Conservation (phyloP, 2,797 vertebrate species). For the Brachyrhaphis roseni region DNA sequence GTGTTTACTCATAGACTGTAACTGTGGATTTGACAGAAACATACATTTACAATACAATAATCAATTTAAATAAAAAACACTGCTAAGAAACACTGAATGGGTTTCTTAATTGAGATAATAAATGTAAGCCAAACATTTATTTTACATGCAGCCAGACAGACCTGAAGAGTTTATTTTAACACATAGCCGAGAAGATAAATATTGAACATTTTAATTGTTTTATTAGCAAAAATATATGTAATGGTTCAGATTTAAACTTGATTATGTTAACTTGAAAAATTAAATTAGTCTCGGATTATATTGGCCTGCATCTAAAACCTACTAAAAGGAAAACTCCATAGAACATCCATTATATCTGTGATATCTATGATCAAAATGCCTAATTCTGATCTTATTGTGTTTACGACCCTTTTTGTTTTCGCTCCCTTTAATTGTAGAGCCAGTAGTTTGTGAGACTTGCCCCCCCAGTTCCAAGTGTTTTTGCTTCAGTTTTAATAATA, state of each 20-base stretch:
- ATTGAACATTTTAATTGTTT: background rate
- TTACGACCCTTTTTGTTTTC: background rate
- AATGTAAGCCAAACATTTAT: background rate
- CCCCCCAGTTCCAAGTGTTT: background rate
- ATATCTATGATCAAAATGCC: background rate
- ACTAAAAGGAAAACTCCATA: background rate
- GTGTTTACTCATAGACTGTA: background rate
- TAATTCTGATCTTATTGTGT: background rate
- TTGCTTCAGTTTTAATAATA: background rate
- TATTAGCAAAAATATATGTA: background rate
- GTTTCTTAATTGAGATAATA: background rate
- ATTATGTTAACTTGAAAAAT: too few species aligned
- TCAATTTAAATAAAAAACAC: background rate
- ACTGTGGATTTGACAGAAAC: slow-evolving; percentile 1
- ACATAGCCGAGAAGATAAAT: background rate
- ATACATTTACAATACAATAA: background rate
- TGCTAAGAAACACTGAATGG: background rate
- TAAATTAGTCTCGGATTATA: too few species aligned
- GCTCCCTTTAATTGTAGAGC: background rate
- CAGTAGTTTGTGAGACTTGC: background rate
- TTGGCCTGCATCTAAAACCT: too few species aligned
- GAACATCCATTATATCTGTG: background rate
- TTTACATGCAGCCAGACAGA: background rate
- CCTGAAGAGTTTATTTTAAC: background rate
- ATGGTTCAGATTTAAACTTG: background rate